These are phyloP conservation scores for Minunthozetes semirufus DNA, from an alignment of 2,888 invertebrate genomes.

Conservation along the genomic window DNA sequence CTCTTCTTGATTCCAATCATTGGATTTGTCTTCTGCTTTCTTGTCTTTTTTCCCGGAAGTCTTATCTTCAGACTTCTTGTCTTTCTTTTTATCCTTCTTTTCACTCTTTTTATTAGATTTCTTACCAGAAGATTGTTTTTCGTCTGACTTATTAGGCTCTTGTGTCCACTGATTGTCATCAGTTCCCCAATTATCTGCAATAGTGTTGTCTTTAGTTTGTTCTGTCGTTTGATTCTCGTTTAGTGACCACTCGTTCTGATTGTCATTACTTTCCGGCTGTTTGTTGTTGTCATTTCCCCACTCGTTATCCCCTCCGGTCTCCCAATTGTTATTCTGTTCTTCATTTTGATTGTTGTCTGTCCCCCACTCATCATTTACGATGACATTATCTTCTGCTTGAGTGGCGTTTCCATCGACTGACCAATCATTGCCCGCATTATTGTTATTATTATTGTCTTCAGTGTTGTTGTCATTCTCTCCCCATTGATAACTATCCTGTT, in stretches of 20 bases:
- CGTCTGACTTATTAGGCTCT: neutral
- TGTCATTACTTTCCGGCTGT: neutral
- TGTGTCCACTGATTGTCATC: neutral
- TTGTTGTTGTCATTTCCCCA: neutral
- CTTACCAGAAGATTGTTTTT: neutral
- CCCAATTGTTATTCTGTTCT: neutral
- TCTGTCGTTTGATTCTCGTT: constrained; percentile 5
- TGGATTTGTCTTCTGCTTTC: neutral
- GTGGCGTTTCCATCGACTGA: no score
- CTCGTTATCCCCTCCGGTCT: neutral
- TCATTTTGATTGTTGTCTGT: no score
- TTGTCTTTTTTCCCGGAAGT: neutral
- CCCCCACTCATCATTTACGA: no score
- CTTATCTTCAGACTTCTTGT: neutral
- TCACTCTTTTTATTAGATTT: neutral
- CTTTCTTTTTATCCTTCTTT: neutral
- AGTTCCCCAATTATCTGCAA: neutral
- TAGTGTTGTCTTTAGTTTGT: neutral
- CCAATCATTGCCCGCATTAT: no score
- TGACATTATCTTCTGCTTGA: no score
- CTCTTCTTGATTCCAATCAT: neutral
- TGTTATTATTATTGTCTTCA: no score
- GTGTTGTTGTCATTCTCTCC: no score
- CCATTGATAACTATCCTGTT: no score
- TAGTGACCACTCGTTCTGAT: neutral